Conservation (phyloP, 2,888 invertebrate species). For the Homarus gammarus region DNA sequence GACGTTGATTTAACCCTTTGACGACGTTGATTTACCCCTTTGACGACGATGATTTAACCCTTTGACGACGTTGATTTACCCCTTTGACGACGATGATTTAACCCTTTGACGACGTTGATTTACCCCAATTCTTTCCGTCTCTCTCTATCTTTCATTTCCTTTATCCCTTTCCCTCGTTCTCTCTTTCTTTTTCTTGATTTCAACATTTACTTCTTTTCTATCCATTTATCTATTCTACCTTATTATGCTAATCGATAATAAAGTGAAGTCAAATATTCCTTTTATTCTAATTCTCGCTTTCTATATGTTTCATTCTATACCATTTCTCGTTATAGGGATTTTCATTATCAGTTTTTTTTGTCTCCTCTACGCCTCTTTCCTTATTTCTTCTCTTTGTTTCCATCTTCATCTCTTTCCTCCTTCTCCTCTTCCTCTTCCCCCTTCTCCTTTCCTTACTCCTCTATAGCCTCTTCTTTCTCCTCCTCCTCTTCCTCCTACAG, state of each 20-base stretch:
- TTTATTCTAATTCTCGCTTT: not conserved
- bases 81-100: too few relatives aligned
- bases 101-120: not conserved
- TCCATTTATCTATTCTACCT: too few relatives aligned
- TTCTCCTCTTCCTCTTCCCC: not conserved
- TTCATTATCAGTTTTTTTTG: not conserved
- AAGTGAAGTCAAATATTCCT: too few relatives aligned
- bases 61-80: too few relatives aligned
- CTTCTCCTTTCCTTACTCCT: not conserved
- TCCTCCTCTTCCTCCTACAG: not conserved
- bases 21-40: too few relatives aligned
- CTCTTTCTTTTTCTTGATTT: not conserved
- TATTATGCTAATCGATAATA: too few relatives aligned
- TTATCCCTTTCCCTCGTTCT: not conserved
- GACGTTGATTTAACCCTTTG: too few relatives aligned
- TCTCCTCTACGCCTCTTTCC: not conserved
- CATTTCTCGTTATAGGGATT: too few relatives aligned
- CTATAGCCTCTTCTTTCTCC: not conserved
- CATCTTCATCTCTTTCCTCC: not conserved
- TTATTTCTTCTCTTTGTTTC: too few relatives aligned
- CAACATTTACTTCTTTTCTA: too few relatives aligned
- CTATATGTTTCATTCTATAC: not conserved
- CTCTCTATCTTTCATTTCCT: not conserved
- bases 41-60: too few relatives aligned
- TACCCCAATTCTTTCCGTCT: not conserved